Evolutionary conservation across 2,113 vertebrate species (phyloP).

Genomic region (Sphyrna mokarran): DNA sequence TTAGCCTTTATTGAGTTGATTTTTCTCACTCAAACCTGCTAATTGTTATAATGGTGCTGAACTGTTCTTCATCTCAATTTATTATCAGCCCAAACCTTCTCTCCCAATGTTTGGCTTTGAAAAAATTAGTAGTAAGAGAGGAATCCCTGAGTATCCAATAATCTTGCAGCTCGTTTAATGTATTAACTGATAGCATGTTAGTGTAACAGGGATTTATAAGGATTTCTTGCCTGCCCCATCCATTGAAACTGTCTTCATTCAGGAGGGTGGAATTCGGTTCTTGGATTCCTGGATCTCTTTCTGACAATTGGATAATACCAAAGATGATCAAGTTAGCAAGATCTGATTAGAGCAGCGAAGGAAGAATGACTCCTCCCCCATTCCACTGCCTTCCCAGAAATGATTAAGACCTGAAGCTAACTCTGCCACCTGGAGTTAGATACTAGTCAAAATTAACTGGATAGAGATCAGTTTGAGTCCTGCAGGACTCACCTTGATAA

Average conservation of each 20-base stretch:
- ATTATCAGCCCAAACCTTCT: background rate
- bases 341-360: background rate
- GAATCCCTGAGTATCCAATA: background rate
- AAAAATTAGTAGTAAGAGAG: background rate
- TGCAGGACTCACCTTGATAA: background rate
- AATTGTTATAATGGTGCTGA: background rate
- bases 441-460: background rate
- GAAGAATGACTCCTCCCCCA: background rate
- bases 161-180: background rate
- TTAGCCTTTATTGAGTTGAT: background rate
- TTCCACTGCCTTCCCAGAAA: background rate
- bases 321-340: no score
- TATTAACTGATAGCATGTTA: background rate
- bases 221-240: background rate
- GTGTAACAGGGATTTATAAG: background rate
- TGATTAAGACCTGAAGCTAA: background rate
- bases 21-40: background rate
- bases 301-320: background rate
- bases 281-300: background rate
- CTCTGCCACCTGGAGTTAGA: background rate
- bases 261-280: background rate
- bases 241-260: background rate
- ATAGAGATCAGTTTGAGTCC: background rate
- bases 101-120: background rate
- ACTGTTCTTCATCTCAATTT: background rate